These are phyloP conservation scores for Dolichoris vasculosae DNA, from an alignment of 1,140 invertebrate species.

Conservation along the genomic window DNA sequence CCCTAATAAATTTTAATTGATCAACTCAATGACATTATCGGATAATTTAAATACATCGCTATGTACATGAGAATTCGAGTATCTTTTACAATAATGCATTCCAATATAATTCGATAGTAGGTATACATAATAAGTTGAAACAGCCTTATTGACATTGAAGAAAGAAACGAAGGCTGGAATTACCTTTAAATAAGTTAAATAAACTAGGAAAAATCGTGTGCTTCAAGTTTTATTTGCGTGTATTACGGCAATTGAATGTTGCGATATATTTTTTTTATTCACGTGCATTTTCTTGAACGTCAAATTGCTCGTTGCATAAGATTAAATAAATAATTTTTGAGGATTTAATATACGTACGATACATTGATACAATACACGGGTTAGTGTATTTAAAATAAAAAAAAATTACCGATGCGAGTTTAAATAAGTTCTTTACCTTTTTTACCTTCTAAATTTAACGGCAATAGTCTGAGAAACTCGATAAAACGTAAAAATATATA, in stretches of 20 bases:
- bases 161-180: neutral
- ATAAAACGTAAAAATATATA: no score
- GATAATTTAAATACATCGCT: neutral
- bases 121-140: neutral
- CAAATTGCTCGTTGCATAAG: neutral
- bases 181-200: neutral
- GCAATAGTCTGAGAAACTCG: no score
- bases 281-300: neutral
- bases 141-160: neutral
- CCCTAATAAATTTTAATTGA: neutral
- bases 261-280: neutral
- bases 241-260: neutral
- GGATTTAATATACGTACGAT: neutral
- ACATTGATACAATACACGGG: no score
- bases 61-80: neutral
- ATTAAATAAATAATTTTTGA: neutral
- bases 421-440: no score
- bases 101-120: neutral
- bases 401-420: no score
- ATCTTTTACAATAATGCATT: neutral
- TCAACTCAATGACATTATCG: neutral
- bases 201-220: neutral
- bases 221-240: neutral
- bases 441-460: no score
- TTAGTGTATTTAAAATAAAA: no score